Percentiles rank a stretch among this genome's conserved stretches.
These are phyloP conservation scores for Drosophila percnosoma DNA, from an alignment of 2,888 invertebrate species.

Conservation along the genomic window DNA sequence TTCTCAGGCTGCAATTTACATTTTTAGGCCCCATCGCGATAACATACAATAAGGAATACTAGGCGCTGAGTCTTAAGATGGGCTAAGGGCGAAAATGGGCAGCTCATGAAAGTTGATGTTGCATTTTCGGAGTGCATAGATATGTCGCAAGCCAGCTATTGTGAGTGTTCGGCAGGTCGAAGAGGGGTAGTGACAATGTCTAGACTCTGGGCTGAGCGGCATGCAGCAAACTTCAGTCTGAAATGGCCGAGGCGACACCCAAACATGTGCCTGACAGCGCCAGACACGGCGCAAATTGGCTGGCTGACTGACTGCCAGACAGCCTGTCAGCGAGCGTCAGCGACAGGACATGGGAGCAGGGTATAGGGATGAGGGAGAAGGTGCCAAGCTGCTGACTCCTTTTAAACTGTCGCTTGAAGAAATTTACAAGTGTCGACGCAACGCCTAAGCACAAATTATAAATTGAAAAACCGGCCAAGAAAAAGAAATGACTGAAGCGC, in stretches of 20 bases:
- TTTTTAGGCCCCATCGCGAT: slow-evolving; percentile 29
- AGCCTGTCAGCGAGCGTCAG: slow-evolving; percentile 47
- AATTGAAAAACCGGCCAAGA: slow-evolving; percentile 51
- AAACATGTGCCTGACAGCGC: slow-evolving; percentile 61
- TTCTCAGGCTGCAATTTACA: slow-evolving; percentile 57
- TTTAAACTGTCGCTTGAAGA: slow-evolving; percentile 64
- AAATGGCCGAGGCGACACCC: slow-evolving; percentile 1
- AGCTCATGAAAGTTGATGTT: slow-evolving; percentile 16
- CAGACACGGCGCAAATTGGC: slow-evolving; percentile 45
- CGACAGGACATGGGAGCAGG: slow-evolving; percentile 24
- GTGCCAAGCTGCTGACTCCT: slow-evolving; percentile 29
- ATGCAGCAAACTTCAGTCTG: slow-evolving; percentile 18
- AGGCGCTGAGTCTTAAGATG: not conserved
- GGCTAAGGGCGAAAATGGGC: slow-evolving; percentile 2
- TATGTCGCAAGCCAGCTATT: slow-evolving; percentile 31
- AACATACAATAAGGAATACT: slow-evolving; percentile 8
- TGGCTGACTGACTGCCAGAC: slow-evolving; percentile 24
- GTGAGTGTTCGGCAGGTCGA: slow-evolving; percentile 26
- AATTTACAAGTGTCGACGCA: slow-evolving; percentile 40
- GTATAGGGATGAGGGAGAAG: not conserved
- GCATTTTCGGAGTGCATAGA: slow-evolving; percentile 36
- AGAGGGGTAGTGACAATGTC: slow-evolving; percentile 41
- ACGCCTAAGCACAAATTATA: slow-evolving; percentile 56
- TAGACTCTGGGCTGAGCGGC: slow-evolving; percentile 63
- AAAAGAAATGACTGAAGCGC: not conserved